Conservation (phyloP, 2,888 invertebrate genomes). For the Oxyscelio sp. region DNA sequence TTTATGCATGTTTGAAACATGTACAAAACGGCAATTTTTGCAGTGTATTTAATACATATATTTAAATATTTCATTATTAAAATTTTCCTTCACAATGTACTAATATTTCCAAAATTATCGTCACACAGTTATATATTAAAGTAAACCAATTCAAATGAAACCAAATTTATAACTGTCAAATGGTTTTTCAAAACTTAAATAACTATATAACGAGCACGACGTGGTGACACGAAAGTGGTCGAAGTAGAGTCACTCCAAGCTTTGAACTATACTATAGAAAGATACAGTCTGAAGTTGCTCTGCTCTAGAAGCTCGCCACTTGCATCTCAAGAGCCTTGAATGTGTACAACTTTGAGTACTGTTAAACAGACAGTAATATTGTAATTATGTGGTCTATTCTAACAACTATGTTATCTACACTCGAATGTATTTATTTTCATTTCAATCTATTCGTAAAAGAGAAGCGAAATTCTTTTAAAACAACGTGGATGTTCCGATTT, state of each 20-base stretch:
- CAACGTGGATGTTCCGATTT: not conserved
- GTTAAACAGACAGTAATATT: conserved; percentile 71
- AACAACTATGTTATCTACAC: conserved; percentile 33
- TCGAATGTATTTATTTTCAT: conserved; percentile 37
- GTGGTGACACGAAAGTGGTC: conserved; percentile 64
- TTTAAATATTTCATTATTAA: too few relatives aligned
- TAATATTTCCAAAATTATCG: conserved; percentile 3
- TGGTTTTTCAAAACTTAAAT: conserved; percentile 63
- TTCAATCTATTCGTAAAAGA: not conserved
- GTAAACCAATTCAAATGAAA: conserved; percentile 38
- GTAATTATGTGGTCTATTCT: conserved; percentile 41
- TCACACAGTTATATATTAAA: too few relatives aligned
- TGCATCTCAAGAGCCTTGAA: conserved; percentile 62
- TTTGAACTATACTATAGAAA: conserved; percentile 66
- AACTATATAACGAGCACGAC: conserved; percentile 66
- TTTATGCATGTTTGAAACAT: too few relatives aligned
- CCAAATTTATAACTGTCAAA: conserved; percentile 57
- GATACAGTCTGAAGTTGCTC: conserved; percentile 66
- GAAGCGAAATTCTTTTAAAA: not conserved
- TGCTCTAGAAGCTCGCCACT: conserved; percentile 65
- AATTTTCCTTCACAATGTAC: too few relatives aligned
- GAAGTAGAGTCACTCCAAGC: conserved; percentile 69
- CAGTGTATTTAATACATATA: too few relatives aligned
- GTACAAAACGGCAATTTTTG: too few relatives aligned
- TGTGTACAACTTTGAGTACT: conserved; percentile 72